These are phyloP conservation scores for Cheilosia impressa DNA, from an alignment of 2,888 invertebrate species.

Conservation along the genomic window DNA sequence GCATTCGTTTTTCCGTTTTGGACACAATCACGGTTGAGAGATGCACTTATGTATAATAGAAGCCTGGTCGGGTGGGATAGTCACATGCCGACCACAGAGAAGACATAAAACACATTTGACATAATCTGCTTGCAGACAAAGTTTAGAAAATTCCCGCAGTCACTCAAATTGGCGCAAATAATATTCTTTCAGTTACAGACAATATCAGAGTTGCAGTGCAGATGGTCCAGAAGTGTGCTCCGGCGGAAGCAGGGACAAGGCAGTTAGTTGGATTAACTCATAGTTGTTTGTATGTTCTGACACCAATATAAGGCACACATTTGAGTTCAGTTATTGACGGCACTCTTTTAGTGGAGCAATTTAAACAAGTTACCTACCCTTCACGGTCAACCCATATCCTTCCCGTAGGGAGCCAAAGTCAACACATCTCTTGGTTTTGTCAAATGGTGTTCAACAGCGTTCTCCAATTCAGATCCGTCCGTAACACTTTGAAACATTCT, in stretches of 20 bases:
- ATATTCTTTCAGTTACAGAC: no score
- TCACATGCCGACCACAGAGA: neutral
- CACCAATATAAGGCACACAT: neutral
- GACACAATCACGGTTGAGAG: constrained; percentile 23
- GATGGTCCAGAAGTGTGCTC: no score
- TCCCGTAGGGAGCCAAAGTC: no score
- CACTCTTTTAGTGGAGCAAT: no score
- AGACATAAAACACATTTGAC: neutral
- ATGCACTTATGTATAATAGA: constrained; percentile 22
- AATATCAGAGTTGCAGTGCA: neutral
- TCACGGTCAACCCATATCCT: no score
- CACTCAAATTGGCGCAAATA: no score
- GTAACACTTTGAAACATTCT: no score
- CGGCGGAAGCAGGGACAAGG: neutral
- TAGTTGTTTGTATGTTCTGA: neutral
- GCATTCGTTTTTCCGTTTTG: constrained; percentile 15
- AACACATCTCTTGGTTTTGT: no score
- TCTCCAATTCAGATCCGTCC: no score
- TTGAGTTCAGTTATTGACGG: no score
- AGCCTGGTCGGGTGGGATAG: constrained; percentile 22
- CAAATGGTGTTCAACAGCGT: no score
- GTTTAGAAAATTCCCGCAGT: neutral
- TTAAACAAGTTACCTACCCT: no score
- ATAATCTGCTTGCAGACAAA: constrained; percentile 12
- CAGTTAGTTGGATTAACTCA: constrained; percentile 2